A percentile compares a stretch with the other conserved stretches of the same genome.
These are phyloP conservation scores for Morpho helenor DNA, from an alignment of 2,888 invertebrate genomes.

Conservation along the genomic window DNA sequence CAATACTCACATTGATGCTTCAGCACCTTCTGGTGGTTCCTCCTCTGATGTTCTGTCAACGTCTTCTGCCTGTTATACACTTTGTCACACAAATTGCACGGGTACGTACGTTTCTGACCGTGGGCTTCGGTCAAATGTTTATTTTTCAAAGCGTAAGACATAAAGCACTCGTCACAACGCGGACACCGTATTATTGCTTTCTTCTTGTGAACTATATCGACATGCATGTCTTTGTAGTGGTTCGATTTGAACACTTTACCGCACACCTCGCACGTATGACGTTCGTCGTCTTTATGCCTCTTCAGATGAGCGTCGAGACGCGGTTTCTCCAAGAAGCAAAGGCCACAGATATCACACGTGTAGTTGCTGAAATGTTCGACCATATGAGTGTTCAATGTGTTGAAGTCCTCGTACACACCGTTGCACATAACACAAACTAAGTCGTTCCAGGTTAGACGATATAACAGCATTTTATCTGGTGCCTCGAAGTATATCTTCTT, in stretches of 20 bases:
- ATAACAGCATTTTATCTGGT: slow-evolving; percentile 57
- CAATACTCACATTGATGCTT: slow-evolving; percentile 66
- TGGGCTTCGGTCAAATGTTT: slow-evolving; percentile 67
- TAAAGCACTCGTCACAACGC: slow-evolving; percentile 60
- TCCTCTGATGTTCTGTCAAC: slow-evolving; percentile 1
- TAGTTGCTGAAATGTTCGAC: slow-evolving; percentile 66
- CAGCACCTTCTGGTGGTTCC: slow-evolving; percentile 32
- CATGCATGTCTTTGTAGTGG: slow-evolving; percentile 49
- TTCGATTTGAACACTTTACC: slow-evolving; percentile 61
- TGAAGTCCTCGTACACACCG: slow-evolving; percentile 57
- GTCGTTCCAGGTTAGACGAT: slow-evolving; percentile 33
- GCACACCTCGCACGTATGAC: slow-evolving; percentile 56
- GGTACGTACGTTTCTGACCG: slow-evolving; percentile 54
- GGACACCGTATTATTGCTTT: slow-evolving; percentile 41
- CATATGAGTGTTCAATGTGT: slow-evolving; percentile 68
- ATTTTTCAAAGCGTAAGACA: slow-evolving; percentile 66
- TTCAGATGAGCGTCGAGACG: slow-evolving; percentile 53
- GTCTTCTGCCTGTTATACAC: slow-evolving; percentile 54
- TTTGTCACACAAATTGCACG: slow-evolving; percentile 55
- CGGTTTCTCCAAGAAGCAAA: slow-evolving; percentile 46
- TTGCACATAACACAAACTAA: slow-evolving; percentile 28
- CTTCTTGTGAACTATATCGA: slow-evolving; percentile 58
- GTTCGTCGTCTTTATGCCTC: slow-evolving; percentile 54
- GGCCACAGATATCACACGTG: slow-evolving; percentile 64
- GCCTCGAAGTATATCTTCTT: slow-evolving; percentile 57